A percentile compares a stretch with the other conserved stretches of the same genome.
Conservation (phyloP, 2,113 vertebrate species). For the Calypte anna region DNA sequence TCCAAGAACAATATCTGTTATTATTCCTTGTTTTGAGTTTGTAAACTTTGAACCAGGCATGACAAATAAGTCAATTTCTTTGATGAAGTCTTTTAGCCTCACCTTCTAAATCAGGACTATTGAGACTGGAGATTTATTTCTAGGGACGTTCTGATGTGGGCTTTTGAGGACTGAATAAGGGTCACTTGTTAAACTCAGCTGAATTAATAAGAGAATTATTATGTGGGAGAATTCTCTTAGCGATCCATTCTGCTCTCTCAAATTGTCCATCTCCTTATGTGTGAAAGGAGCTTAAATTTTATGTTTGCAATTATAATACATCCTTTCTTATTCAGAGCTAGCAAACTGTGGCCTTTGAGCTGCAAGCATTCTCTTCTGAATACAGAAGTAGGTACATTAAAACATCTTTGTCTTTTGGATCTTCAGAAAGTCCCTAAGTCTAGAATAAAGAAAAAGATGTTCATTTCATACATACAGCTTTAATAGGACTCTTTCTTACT, state of each 20-base stretch:
- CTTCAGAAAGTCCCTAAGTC: neutral
- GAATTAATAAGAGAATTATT: constrained; percentile 54
- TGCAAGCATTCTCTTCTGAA: constrained; percentile 43
- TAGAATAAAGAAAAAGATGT: neutral
- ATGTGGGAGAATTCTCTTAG: constrained; percentile 51
- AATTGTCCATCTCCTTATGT: constrained; percentile 49
- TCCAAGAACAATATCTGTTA: neutral
- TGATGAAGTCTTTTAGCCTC: constrained; percentile 5
- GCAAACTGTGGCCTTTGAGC: constrained; percentile 50
- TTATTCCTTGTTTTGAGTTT: neutral
- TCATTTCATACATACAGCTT: neutral
- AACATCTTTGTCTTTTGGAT: constrained; percentile 22
- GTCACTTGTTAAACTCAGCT: constrained; percentile 37
- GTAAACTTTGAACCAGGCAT: neutral
- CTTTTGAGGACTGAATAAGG: constrained; percentile 32
- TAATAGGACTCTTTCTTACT: neutral
- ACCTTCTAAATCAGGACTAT: neutral
- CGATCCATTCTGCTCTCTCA: neutral
- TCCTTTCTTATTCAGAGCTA: constrained; percentile 49
- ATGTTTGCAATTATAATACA: constrained; percentile 54
- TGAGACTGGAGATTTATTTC: constrained; percentile 54
- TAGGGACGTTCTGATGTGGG: constrained; percentile 5
- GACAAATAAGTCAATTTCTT: constrained; percentile 9
- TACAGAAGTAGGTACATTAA: constrained; percentile 35
- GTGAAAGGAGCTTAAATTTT: constrained; percentile 53